A percentile compares a stretch with the other conserved stretches of the same genome.
Evolutionary conservation across 1,140 invertebrate genomes (phyloP).

Genomic region (Drosophila repletoides): DNA sequence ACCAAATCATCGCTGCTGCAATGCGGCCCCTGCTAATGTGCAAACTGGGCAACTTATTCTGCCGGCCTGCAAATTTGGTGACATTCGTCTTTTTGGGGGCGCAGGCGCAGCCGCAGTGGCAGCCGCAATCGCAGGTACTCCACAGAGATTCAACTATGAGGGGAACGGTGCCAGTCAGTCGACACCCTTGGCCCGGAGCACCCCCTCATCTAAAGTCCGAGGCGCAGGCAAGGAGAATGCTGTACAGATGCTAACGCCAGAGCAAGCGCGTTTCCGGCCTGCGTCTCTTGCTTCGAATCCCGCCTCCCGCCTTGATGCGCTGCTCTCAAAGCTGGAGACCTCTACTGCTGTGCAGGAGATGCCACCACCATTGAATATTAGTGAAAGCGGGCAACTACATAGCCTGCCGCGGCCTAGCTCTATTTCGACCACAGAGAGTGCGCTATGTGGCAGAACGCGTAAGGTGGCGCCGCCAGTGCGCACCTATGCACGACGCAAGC

Average conservation of each 20-base stretch:
- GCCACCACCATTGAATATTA: background rate
- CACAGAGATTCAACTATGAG: background rate
- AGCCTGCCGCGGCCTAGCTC: background rate
- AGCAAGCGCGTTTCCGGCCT: slow-evolving; percentile 22
- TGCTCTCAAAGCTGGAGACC: background rate
- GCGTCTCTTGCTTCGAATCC: background rate
- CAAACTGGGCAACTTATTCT: slow-evolving; percentile 1
- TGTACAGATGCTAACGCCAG: slow-evolving; percentile 26
- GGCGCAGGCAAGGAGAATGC: slow-evolving; percentile 40
- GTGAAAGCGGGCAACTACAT: background rate
- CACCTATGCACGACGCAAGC: slow-evolving; percentile 55
- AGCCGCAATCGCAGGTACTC: background rate
- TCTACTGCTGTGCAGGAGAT: background rate
- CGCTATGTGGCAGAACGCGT: background rate
- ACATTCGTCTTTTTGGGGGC: no score
- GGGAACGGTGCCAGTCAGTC: background rate
- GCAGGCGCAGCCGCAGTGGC: no score
- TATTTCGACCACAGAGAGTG: background rate
- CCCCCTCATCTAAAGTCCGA: slow-evolving; percentile 16
- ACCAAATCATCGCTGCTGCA: slow-evolving; percentile 58
- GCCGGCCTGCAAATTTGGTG: background rate
- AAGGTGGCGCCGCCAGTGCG: slow-evolving; percentile 30
- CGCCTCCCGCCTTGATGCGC: background rate
- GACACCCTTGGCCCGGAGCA: slow-evolving; percentile 47
- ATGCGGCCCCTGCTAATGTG: slow-evolving; percentile 26